Base-by-base conservation (phyloP, 2,888 invertebrate species). In the Archips crataeganus region DNA sequence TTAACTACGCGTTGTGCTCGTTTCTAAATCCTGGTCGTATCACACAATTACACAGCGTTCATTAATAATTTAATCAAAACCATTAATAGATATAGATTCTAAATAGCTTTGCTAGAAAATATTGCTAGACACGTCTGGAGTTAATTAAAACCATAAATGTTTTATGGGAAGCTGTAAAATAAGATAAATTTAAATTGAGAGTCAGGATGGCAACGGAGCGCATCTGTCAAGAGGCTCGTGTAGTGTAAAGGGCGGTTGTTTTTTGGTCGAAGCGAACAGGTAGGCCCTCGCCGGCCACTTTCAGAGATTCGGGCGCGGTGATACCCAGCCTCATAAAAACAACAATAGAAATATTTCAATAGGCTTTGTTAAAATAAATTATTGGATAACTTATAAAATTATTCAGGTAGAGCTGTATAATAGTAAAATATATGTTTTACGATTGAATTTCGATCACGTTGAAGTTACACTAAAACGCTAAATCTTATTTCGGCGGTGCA, bases 281-380 rank as follows among this genome's bases (percentile, higher is more conserved):
- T 79, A 79, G 71, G 36, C 60, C n/a, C 60, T 60, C 65, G 75
- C 23, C 75, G 75, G 75, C 76, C 75, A 75, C 75, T 69, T 71
- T 54, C 71, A 74, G 75, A 70, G 75, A 75, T 75, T 74, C 75
- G 78, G 75, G 59, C 73, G 59, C 59, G 32, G 8, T 47, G 73
- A 73, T 73, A 69, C 51, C 32, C 65, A 42, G 59, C 15, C 51
- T 59, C 63, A 63, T 76, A 76, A 75, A 76, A 75, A 75, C 75
- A 77, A 78, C 76, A 79, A 79, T 76, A 78, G 77, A 60, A 60
- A 73, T 73, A 73, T 69, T 73, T 73, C 73, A 59, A 73, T 73
- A 68, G 51, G 68, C 42, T 64, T 73, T 42, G 68, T 59, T 69
- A 64, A 63, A 73, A 69, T 64, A 51, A 65, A 39, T 59, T 39